Conservation (phyloP, 2,888 invertebrate genomes). For the Leucophenga maculata region DNA sequence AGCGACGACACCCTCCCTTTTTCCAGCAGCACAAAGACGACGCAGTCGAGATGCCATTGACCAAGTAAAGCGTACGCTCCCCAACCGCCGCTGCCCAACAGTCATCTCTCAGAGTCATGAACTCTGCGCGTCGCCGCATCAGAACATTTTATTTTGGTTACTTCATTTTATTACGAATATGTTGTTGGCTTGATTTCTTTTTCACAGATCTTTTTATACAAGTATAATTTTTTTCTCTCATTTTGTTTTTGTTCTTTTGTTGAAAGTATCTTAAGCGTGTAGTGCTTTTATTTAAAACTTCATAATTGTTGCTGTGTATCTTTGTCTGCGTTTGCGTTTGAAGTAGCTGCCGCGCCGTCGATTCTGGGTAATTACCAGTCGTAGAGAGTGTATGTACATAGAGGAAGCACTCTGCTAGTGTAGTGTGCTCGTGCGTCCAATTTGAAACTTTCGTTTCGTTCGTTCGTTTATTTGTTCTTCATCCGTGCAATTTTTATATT, state of each 20-base stretch:
- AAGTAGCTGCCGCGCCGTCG: conserved; percentile 1
- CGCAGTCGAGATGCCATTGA: conserved; percentile 52
- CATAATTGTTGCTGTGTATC: conserved; percentile 9
- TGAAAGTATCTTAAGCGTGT: not conserved
- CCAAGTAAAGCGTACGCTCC: conserved; percentile 55
- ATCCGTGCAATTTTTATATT: conserved; percentile 12
- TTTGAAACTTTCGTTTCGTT: too few species aligned
- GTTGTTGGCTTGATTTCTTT: not conserved
- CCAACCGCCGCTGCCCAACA: not conserved
- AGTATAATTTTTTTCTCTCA: not conserved
- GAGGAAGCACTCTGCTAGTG: too few species aligned
- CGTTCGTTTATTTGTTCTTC: too few species aligned
- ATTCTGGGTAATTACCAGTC: not conserved
- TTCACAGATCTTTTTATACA: not conserved
- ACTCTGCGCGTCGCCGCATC: not conserved
- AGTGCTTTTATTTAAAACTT: conserved; percentile 6
- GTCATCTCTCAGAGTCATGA: conserved; percentile 10
- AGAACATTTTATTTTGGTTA: conserved; percentile 16
- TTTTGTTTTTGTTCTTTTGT: not conserved
- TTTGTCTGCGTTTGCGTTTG: conserved; percentile 1
- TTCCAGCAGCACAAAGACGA: conserved; percentile 37
- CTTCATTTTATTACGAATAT: conserved; percentile 15
- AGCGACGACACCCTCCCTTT: conserved; percentile 34
- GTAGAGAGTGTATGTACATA: too few species aligned
- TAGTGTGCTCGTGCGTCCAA: conserved; percentile 2